These are phyloP conservation scores for Chrysochloris asiatica DNA, from an alignment of 2,113 vertebrate genomes.

Conservation along the genomic window DNA sequence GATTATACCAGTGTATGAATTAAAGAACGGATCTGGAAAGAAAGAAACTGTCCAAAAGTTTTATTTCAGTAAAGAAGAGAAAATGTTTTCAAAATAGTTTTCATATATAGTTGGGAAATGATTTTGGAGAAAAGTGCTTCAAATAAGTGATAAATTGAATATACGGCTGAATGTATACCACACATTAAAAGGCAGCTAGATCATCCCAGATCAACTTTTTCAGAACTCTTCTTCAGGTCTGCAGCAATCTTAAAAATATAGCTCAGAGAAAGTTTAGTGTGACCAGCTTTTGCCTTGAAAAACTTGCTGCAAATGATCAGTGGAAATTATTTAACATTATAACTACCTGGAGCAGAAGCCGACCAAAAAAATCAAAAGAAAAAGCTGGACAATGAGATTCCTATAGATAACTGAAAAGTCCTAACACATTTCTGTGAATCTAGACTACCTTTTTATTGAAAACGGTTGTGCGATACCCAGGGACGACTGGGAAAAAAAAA, in stretches of 20 bases:
- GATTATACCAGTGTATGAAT: background rate
- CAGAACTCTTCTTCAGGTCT: background rate
- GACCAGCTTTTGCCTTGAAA: background rate
- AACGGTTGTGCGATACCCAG: background rate
- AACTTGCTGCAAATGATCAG: background rate
- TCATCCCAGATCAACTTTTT: background rate
- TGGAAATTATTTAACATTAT: background rate
- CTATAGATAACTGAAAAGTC: background rate
- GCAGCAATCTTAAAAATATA: background rate
- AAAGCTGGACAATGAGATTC: background rate
- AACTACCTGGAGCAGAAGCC: background rate
- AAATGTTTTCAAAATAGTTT: background rate
- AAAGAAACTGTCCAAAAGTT: background rate
- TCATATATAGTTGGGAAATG: background rate
- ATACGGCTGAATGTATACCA: background rate
- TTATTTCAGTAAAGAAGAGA: background rate
- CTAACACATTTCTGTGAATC: background rate
- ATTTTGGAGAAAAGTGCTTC: background rate
- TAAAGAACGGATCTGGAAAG: background rate
- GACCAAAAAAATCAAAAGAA: background rate
- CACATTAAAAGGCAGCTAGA: background rate
- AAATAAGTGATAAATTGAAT: slow-evolving; percentile 21
- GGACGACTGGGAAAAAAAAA: background rate
- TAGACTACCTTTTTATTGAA: background rate
- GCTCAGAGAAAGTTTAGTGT: background rate